Base-by-base conservation (phyloP, 2,113 vertebrate species). In the Telmatochromis sp. region DNA sequence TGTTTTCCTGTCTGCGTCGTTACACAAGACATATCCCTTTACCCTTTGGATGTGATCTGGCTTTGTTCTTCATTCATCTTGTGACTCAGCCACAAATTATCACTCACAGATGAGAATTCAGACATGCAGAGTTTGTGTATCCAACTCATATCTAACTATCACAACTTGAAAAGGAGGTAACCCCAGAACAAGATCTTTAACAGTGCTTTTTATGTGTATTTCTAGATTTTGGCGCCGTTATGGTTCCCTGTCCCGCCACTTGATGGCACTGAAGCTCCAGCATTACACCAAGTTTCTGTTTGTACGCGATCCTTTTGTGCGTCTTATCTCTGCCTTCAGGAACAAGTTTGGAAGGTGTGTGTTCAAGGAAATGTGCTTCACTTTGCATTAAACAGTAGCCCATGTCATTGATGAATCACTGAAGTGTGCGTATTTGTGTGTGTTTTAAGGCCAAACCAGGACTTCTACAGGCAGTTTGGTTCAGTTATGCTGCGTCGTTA, bases 281-380 rank as follows among this genome's bases (percentile, higher is more conserved):
- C 97, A 97, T 33, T 99, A 99, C 96, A 98, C 97, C 5, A 99
- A 99, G 96, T 98, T 99, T 96, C 97, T 99, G 21, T 99, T 99
- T 2, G 97, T 99, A 1, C 96, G 98, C 0, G 98, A 99, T 84
- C 98, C 98, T 10, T 99, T 99, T n/a, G 98, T 99, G 81, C 96
- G 98, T 53, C 95, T 99, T 80, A 98, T 99, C 9, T 99, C 98
- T 1, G 98, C 98, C 2, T 99, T 98, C 94, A 97, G 98, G 83
- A 98, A 99, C 96, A 99, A 99, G 92, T 98, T 99, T 51, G 97
- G 96, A 83, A 94, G 89, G 95, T 95, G 80, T 78, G 87, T 91
- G 54, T 17, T 80, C 17, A n/a, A 75, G n/a, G 26, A 14, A 37
- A 40, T 13, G 17, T 75, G 15, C 37, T 65, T 68, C 17, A 47